Conservation (phyloP, 2,888 invertebrate genomes). For the Plebejus anna region DNA sequence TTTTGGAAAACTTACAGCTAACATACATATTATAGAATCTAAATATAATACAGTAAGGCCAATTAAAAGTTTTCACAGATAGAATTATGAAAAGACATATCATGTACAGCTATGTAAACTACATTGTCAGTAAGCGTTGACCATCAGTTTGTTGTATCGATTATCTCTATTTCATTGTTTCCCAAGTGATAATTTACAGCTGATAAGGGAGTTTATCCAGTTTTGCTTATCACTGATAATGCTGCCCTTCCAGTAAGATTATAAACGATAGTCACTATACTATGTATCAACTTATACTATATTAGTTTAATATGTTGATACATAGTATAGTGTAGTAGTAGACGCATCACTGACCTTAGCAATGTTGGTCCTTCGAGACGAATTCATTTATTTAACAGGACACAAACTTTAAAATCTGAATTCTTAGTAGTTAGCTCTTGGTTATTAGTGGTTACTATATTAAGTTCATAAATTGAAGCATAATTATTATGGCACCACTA, state of each 20-base stretch:
- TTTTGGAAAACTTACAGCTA: too few species aligned
- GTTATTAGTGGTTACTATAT: too few species aligned
- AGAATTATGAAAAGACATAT: too few species aligned
- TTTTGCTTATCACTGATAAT: constrained; percentile 7
- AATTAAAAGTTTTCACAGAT: too few species aligned
- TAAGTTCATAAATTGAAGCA: too few species aligned
- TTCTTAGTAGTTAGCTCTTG: too few species aligned
- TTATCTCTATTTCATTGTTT: not conserved
- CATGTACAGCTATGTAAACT: too few species aligned
- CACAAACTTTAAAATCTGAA: not conserved
- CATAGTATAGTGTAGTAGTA: too few species aligned
- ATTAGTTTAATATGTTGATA: not conserved
- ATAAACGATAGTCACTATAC: not conserved
- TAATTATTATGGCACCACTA: too few species aligned
- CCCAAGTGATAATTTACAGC: not conserved
- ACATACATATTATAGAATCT: too few species aligned
- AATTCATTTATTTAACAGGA: not conserved
- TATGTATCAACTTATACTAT: not conserved
- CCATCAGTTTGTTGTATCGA: not conserved
- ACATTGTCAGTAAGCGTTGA: too few species aligned
- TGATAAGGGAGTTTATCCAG: constrained; percentile 1
- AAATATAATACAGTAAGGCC: too few species aligned
- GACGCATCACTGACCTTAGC: not conserved
- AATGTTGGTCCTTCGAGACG: not conserved
- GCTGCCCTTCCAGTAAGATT: not conserved